These are phyloP conservation scores for Mesorhabditis belari DNA, from an alignment of 2,888 invertebrate species.

Conservation along the genomic window DNA sequence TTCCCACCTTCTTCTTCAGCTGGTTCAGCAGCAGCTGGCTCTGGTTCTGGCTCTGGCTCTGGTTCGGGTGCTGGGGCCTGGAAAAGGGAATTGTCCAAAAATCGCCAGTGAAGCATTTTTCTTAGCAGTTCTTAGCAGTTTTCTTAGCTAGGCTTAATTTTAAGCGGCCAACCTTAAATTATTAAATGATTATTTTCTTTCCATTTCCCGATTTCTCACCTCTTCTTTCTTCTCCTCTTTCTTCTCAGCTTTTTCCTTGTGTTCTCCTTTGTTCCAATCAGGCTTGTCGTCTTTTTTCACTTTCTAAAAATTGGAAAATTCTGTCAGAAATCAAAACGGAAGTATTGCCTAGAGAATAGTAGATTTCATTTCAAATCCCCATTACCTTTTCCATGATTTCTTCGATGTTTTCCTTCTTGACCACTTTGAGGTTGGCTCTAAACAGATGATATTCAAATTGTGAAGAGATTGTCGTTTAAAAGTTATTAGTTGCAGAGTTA, in stretches of 20 bases:
- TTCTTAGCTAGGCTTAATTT: too few relatives aligned
- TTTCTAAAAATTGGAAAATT: constrained; percentile 19
- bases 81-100: too few relatives aligned
- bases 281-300: constrained; percentile 50
- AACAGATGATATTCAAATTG: too few relatives aligned
- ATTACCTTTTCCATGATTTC: constrained; percentile 24
- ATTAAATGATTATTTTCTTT: too few relatives aligned
- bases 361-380: neutral
- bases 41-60: constrained; percentile 10
- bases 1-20: constrained; percentile 11
- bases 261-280: constrained; percentile 44
- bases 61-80: constrained; percentile 12
- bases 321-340: too few relatives aligned
- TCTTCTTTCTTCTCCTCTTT: constrained; percentile 18
- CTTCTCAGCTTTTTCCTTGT: constrained; percentile 24
- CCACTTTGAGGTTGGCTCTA: constrained; percentile 96
- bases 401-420: constrained; percentile 76
- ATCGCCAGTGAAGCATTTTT: too few relatives aligned
- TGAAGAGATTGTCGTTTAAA: constrained; percentile 53
- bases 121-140: too few relatives aligned
- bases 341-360: too few relatives aligned
- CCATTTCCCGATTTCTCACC: too few relatives aligned
- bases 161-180: too few relatives aligned
- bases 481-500: neutral
- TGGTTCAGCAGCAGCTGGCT: constrained; percentile 11